phyloP scores from a whole-genome alignment of 2,797 vertebrate genomes.

The Zalophus californianus region DNA sequence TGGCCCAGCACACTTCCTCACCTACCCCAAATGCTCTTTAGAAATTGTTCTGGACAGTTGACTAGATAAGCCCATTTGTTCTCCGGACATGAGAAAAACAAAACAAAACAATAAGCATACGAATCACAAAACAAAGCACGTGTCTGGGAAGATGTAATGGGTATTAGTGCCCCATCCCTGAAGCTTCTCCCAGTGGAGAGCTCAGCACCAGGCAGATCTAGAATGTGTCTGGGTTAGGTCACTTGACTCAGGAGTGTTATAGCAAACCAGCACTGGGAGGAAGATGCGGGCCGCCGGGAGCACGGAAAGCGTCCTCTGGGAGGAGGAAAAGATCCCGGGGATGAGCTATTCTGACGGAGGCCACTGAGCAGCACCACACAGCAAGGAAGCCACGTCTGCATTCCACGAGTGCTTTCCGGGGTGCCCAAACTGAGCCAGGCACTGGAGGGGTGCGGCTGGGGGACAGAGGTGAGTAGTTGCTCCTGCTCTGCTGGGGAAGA shows the following conservation, averaged over 20 bases:
- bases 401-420: neutral
- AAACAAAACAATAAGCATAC: neutral
- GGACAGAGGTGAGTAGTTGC: neutral
- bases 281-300: neutral
- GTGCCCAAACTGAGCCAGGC: neutral
- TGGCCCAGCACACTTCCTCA: accelerated
- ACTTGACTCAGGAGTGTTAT: neutral
- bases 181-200: neutral
- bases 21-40: neutral
- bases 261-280: neutral
- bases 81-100: neutral
- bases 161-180: accelerated
- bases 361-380: accelerated
- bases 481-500: accelerated
- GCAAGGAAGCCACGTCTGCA: neutral
- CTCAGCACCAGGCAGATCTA: neutral
- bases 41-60: neutral
- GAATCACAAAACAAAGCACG: neutral
- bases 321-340: neutral
- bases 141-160: neutral
- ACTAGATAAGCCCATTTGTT: neutral
- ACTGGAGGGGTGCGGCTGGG: accelerated
- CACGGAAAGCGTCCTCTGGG: neutral
- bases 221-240: neutral
- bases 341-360: neutral